Percentiles rank a stretch among this genome's conserved stretches.
Conservation (phyloP, 2,797 vertebrate genomes). For the Ciconia nigra region DNA sequence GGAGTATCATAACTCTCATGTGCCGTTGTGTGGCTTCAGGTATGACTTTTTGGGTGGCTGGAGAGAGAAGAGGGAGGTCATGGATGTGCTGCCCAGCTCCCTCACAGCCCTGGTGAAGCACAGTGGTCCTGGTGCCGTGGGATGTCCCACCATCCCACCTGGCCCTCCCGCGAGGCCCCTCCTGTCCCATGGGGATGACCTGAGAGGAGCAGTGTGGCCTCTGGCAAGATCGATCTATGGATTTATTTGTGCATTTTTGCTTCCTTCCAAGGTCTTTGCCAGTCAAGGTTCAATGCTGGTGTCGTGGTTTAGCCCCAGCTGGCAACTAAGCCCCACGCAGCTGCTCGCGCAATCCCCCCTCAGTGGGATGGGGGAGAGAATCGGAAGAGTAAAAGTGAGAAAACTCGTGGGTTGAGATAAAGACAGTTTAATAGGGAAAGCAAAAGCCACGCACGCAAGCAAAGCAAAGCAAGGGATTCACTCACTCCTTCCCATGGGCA, state of each 20-base stretch:
- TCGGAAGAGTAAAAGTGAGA: too few relatives aligned
- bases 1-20: fast-evolving
- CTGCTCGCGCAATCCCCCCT: too few relatives aligned
- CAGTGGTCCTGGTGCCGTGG: neutral
- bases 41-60: neutral
- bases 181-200: fast-evolving
- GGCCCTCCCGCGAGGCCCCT: fast-evolving
- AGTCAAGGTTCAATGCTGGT: neutral
- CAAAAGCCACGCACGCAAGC: too few relatives aligned
- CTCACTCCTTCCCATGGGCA: too few relatives aligned
- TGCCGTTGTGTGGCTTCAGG: neutral
- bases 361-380: too few relatives aligned
- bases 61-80: neutral
- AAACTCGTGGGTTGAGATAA: too few relatives aligned
- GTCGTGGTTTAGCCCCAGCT: too few relatives aligned
- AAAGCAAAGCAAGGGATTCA: too few relatives aligned
- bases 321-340: too few relatives aligned
- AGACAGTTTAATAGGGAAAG: too few relatives aligned
- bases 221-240: neutral
- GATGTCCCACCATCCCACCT: neutral
- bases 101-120: neutral
- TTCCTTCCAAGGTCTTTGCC: neutral
- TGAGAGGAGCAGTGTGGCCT: neutral
- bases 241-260: neutral
- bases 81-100: neutral